phyloP scores from a whole-genome alignment of 2,113 vertebrate species.

The Psilopogon haemacephalus region DNA sequence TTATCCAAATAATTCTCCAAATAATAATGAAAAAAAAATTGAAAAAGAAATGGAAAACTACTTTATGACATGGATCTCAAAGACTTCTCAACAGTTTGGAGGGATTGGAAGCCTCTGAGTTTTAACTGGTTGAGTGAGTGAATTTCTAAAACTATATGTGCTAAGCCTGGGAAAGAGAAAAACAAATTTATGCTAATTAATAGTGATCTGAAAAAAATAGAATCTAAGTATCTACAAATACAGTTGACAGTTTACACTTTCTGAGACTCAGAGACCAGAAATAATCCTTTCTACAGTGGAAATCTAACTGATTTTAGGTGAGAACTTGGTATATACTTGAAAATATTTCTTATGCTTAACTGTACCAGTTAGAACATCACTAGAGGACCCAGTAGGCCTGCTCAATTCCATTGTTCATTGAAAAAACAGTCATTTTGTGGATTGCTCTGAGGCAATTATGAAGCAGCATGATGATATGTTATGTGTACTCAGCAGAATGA shows the following conservation, averaged over 20 bases:
- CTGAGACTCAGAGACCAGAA: not conserved
- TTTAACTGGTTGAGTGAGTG: not conserved
- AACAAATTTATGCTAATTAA: not conserved
- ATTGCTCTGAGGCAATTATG: not conserved
- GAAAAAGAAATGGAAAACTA: accelerated
- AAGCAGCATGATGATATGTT: not conserved
- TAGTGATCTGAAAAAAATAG: not conserved
- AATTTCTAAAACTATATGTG: not conserved
- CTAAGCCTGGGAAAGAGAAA: not conserved
- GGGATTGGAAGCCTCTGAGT: not conserved
- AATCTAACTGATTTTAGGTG: not conserved
- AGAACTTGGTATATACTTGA: not conserved
- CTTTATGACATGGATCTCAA: not conserved
- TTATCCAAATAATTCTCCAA: not conserved
- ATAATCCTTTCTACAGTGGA: not conserved
- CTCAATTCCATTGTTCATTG: not conserved
- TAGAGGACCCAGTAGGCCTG: not conserved
- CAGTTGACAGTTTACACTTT: not conserved
- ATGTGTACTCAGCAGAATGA: not conserved
- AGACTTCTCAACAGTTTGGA: not conserved
- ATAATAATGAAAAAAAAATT: not conserved
- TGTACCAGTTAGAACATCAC: not conserved
- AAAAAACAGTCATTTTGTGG: not conserved
- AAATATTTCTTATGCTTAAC: not conserved
- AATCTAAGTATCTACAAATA: not conserved